Percentiles rank a stretch among this genome's conserved stretches.
Conservation (phyloP, 2,113 vertebrate species). For the Egretta garzetta region DNA sequence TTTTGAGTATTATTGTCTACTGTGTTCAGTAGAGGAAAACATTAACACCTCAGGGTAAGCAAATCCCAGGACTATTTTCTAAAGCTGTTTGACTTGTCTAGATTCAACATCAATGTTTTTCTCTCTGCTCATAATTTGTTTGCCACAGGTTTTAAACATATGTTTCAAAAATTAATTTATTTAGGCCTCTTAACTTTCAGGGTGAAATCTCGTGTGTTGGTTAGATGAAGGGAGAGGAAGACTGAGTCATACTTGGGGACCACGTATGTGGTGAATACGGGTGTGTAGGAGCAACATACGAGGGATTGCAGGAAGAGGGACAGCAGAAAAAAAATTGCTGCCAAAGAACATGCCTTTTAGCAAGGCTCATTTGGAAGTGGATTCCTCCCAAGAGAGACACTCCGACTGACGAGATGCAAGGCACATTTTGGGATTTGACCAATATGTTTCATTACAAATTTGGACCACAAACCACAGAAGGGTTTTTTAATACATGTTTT, state of each 20-base stretch:
- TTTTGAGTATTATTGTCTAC: background rate
- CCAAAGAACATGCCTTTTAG: background rate
- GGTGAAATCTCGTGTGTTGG: background rate
- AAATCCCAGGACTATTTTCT: conserved; percentile 27
- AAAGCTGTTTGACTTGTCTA: background rate
- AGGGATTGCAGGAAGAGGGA: background rate
- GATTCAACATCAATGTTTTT: background rate
- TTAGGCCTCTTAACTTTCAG: background rate
- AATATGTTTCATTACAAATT: conserved; percentile 26
- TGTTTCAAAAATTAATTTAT: background rate
- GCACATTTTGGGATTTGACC: conserved; percentile 11
- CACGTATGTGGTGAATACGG: accelerated
- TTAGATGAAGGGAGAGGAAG: background rate
- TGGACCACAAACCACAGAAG: background rate
- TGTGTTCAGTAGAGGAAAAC: background rate
- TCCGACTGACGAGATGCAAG: background rate
- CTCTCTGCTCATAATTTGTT: background rate
- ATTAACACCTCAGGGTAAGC: background rate
- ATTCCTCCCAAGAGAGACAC: background rate
- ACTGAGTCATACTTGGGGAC: background rate
- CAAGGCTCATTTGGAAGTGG: background rate
- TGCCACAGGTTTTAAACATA: background rate
- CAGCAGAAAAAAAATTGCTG: background rate
- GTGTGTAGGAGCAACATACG: background rate
- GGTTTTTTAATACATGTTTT: background rate